phyloP scores from a whole-genome alignment of 2,113 vertebrate species.

The Paramisgurnus dabryanus region DNA sequence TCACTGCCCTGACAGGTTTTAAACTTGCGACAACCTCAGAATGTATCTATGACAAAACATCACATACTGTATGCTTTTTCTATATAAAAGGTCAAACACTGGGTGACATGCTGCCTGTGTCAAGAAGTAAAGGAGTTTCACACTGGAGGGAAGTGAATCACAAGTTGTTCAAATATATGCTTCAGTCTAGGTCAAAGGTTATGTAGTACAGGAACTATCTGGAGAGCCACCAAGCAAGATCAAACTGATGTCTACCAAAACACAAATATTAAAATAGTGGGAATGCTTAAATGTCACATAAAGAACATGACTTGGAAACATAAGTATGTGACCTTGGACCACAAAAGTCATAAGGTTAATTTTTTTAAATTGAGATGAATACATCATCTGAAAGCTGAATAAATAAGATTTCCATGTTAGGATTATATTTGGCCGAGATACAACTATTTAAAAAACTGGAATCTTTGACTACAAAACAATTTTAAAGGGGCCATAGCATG shows the following conservation, averaged over 20 bases:
- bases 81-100: background rate
- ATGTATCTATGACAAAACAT: too few species aligned
- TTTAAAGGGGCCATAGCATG: too few species aligned
- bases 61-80: too few species aligned
- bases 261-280: background rate
- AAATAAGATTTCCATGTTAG: too few species aligned
- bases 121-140: background rate
- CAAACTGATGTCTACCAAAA: background rate
- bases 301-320: background rate
- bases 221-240: background rate
- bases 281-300: background rate
- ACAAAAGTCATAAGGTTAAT: too few species aligned
- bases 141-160: background rate
- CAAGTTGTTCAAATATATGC: background rate
- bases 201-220: background rate
- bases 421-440: too few species aligned
- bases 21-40: background rate
- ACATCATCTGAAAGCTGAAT: too few species aligned
- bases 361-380: too few species aligned
- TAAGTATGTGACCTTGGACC: too few species aligned
- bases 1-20: background rate
- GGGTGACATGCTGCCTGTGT: background rate
- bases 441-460: too few species aligned
- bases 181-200: slow-evolving; percentile 16
- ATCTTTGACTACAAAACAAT: too few species aligned